Evolutionary conservation across 2,797 vertebrate species (phyloP).

Genomic region (Parambassis ranga): DNA sequence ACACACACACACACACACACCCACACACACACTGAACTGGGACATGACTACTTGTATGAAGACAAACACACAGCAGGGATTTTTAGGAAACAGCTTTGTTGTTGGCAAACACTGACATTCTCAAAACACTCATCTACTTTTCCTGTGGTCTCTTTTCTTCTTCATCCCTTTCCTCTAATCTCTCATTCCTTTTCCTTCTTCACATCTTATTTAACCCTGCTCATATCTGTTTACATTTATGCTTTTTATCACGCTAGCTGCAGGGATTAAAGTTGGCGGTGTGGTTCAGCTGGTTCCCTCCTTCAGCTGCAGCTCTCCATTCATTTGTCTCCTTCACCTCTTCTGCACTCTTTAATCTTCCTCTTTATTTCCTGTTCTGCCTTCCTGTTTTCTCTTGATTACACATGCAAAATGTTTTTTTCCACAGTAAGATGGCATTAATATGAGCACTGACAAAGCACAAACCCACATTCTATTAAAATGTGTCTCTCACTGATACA

Average conservation of each 20-base stretch:
- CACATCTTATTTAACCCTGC: conserved; percentile 10
- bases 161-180: conserved; percentile 23
- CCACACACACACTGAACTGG: background rate
- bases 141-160: conserved; percentile 33
- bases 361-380: background rate
- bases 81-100: conserved; percentile 50
- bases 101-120: conserved; percentile 42
- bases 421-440: background rate
- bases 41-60: background rate
- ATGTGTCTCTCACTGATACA: background rate
- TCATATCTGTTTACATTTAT: conserved; percentile 29
- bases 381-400: background rate
- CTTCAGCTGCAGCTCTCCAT: background rate
- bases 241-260: conserved; percentile 13
- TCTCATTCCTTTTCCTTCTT: conserved; percentile 24
- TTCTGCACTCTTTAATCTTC: background rate
- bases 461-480: background rate
- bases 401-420: background rate
- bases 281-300: background rate
- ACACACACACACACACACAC: background rate
- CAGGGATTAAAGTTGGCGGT: conserved; percentile 37
- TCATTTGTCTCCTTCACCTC: conserved; percentile 7
- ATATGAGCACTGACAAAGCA: conserved; percentile 16
- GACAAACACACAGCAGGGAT: conserved; percentile 16
- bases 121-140: conserved; percentile 33